phyloP scores from a whole-genome alignment of 2,888 invertebrate genomes.

The Mesochorus sp. region DNA sequence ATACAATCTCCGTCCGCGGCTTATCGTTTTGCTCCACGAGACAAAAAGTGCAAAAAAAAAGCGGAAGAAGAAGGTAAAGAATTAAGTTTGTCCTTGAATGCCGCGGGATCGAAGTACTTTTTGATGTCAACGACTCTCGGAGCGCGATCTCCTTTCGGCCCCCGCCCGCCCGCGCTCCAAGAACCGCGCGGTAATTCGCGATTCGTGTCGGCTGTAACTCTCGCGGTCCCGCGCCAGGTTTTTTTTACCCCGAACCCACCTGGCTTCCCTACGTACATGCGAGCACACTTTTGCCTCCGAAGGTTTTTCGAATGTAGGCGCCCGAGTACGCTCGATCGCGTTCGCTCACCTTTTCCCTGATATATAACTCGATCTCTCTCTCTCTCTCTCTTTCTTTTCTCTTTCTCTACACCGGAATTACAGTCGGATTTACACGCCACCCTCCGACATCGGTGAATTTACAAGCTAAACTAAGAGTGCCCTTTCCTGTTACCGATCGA shows the following conservation, averaged over 20 bases:
- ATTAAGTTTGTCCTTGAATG: constrained; percentile 47
- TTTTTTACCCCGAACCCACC: constrained; percentile 65
- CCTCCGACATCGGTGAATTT: constrained; percentile 73
- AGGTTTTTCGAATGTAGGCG: background rate
- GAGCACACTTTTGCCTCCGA: no score
- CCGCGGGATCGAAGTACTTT: constrained; percentile 78
- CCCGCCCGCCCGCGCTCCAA: constrained; percentile 44
- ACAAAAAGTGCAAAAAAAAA: constrained; percentile 3
- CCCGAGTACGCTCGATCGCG: constrained; percentile 2
- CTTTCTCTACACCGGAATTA: constrained; percentile 76
- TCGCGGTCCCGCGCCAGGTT: constrained; percentile 54
- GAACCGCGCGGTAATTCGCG: constrained; percentile 78
- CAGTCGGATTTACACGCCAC: constrained; percentile 76
- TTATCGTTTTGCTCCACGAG: constrained; percentile 24
- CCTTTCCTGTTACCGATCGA: constrained; percentile 78
- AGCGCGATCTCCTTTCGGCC: constrained; percentile 71
- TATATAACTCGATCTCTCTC: constrained; percentile 62
- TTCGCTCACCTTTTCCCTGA: constrained; percentile 35
- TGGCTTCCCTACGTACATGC: constrained; percentile 58
- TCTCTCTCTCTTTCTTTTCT: constrained; percentile 69
- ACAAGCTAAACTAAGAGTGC: constrained; percentile 79
- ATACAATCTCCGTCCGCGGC: constrained; percentile 31
- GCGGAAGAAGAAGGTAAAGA: background rate
- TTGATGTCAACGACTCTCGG: constrained; percentile 76
- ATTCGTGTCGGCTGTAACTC: constrained; percentile 80